Evolutionary conservation across 1,140 invertebrate species (phyloP), one percentile per base, ranked within the genome.

Genomic region (Araneus ventricosus): DNA sequence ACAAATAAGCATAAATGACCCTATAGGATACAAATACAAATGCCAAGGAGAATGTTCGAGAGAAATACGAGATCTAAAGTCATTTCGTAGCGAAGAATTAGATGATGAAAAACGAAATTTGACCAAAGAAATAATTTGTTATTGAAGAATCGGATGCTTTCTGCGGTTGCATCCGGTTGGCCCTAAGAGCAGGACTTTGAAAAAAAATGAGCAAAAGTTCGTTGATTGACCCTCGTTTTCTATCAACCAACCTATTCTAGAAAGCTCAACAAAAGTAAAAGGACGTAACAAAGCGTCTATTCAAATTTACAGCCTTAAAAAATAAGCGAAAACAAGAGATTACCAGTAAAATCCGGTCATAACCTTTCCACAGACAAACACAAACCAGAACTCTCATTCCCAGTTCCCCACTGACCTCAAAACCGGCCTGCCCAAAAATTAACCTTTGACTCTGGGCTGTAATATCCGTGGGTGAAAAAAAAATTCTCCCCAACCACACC

Each of bases 321-420:
- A 80, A 80, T 80, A 80, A 39, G 39, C 14, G 84, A 57, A 24
- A 61, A 87, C 30, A 59, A n/a, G n/a, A 59, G 85, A 82, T 41
- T 41, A 52, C 5, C 27, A 87, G 52, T 84, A 88, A 79, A 90
- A 90, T 90, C 67, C 88, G 88, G 88, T 79, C 88, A 52, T n/a
- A 79, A 79, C 63, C 63, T 37, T 57, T 52, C 14, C 27, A n/a
- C n/a, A 30, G 2, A 22, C 24, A 70, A 27, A 39, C 4, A 17
- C 88, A 90, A 80, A 90, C 75, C 30, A 82, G 75, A 84, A 61
- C 8, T 84, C 24, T 79, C 37, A 80, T 91, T 91, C 79, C 57
- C 7, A 91, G 84, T 91, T 91, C 89, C 89, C 89, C 34, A 91
- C 52, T 91, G 89, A 91, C 89, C 89, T 45, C 75, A 91, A 91